These are phyloP conservation scores for Andrena hattorfiana DNA, from an alignment of 2,888 invertebrate species.

Conservation along the genomic window DNA sequence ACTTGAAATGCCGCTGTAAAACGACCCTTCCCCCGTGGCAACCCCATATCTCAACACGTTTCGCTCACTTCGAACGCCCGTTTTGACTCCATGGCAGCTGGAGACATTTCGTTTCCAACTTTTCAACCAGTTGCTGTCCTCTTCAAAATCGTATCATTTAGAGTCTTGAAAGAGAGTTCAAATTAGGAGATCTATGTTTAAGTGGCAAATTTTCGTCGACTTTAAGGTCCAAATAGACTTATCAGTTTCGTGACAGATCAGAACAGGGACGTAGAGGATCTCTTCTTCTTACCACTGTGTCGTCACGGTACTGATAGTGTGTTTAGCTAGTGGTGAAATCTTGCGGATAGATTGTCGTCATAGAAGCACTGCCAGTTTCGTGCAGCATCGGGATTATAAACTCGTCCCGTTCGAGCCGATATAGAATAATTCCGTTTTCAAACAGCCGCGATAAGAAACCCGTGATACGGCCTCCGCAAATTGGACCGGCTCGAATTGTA, in stretches of 20 bases:
- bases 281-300: too few species aligned
- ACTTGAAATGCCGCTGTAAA: constrained; percentile 78
- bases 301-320: too few species aligned
- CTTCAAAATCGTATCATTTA: background rate
- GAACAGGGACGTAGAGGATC: too few species aligned
- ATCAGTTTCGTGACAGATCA: too few species aligned
- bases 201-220: too few species aligned
- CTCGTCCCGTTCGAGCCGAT: constrained; percentile 29
- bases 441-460: constrained; percentile 58
- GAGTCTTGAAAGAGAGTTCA: background rate
- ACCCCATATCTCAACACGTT: background rate
- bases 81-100: background rate
- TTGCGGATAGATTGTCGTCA: background rate
- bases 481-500: constrained; percentile 54
- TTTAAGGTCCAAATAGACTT: too few species aligned
- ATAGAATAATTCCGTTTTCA: constrained; percentile 50
- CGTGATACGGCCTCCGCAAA: constrained; percentile 44
- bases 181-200: too few species aligned
- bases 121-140: background rate
- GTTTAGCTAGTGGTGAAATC: too few species aligned
- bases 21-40: constrained; percentile 42
- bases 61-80: constrained; percentile 2
- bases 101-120: background rate
- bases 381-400: constrained; percentile 35
- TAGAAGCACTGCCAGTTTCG: constrained; percentile 5